Conservation (phyloP, 2,113 vertebrate genomes). For the Phylloscopus trochiloides region DNA sequence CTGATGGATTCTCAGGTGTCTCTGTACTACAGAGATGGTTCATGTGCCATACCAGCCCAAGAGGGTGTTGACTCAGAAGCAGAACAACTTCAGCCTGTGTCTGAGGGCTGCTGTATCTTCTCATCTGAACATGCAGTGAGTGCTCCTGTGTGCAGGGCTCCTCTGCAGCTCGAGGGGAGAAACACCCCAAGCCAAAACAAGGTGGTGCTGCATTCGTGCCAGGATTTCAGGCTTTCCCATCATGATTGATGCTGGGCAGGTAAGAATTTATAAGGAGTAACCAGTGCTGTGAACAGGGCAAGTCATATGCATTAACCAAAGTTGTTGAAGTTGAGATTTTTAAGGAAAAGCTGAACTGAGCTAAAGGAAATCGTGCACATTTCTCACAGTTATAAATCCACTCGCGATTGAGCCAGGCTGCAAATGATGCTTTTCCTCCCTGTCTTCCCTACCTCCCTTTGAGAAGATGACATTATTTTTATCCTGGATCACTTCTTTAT, state of each 20-base stretch:
- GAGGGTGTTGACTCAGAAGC: not conserved
- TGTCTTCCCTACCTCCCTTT: not conserved
- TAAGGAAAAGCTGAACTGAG: not conserved
- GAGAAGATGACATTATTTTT: not conserved
- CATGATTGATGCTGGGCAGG: not conserved
- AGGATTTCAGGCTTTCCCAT: not conserved
- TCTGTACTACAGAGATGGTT: rapidly evolving
- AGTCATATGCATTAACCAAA: not conserved
- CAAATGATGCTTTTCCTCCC: not conserved
- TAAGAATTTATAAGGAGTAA: not conserved
- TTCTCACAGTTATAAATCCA: not conserved
- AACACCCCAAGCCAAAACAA: not conserved
- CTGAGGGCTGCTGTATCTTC: not conserved
- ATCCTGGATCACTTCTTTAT: not conserved
- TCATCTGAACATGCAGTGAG: rapidly evolving
- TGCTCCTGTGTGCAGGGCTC: not conserved
- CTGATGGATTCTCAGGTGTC: not conserved
- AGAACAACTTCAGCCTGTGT: not conserved
- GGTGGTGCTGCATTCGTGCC: rapidly evolving
- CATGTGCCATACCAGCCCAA: not conserved
- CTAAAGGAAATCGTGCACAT: not conserved
- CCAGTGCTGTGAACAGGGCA: not conserved
- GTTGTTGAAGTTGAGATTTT: not conserved
- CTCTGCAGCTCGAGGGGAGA: not conserved
- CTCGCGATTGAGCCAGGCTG: rapidly evolving